These are phyloP conservation scores for Petrocephalus zakoni DNA, from an alignment of 2,113 vertebrate genomes.

Conservation along the genomic window DNA sequence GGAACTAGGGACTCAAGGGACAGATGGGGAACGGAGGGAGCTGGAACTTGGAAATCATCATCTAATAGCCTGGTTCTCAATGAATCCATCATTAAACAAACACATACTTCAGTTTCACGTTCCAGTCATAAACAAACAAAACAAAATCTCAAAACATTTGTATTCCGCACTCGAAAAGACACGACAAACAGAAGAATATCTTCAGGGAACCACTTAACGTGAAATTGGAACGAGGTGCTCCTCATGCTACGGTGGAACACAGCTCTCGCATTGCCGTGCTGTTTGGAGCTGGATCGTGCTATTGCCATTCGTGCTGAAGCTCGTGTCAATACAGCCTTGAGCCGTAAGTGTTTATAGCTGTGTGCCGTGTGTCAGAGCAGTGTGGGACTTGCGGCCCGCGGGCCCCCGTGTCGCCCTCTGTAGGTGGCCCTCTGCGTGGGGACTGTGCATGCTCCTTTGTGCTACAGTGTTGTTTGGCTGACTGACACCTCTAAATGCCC, in stretches of 20 bases:
- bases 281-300: background rate
- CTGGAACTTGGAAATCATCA: constrained; percentile 5
- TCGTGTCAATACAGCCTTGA: background rate
- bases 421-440: background rate
- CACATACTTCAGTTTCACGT: background rate
- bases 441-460: background rate
- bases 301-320: background rate
- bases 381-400: background rate
- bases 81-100: background rate
- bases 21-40: background rate
- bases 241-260: background rate
- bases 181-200: background rate
- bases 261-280: background rate
- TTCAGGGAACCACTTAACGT: background rate
- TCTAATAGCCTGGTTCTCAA: background rate
- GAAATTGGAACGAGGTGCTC: background rate
- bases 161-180: background rate
- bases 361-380: background rate
- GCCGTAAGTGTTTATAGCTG: background rate
- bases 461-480: background rate
- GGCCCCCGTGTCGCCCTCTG: background rate
- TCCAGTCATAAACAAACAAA: background rate
- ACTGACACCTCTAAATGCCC: background rate
- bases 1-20: background rate
- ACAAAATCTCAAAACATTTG: background rate